Evolutionary conservation across 2,797 vertebrate species (phyloP), one percentile per base, ranked within the genome.

Genomic region (Paratrypauchen microcephalus): DNA sequence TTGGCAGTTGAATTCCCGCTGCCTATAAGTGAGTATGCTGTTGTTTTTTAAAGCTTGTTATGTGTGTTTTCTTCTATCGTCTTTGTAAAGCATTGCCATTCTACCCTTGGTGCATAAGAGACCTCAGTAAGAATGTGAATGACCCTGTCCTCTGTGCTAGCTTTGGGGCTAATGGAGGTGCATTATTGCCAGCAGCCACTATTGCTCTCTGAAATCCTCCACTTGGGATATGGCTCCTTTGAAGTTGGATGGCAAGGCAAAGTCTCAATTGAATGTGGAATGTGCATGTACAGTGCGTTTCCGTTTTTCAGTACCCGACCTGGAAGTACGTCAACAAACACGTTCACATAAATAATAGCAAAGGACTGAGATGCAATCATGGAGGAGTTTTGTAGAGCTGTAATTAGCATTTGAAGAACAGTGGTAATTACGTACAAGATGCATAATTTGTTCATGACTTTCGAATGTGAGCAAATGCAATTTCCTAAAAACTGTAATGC

Each of bases 131-230:
- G 15, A 36, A 52, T 55, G 48, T 23, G 63, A 65, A 50, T 32
- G 48, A 66, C 52, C 32, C 65, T 56, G 21, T 56, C 30, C 54
- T 18, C 15, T 56, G 65, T 55, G 13, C 65, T 23, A 55, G 65
- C 28, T 66, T 36, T 54, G 65, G 28, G 50, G n/a, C 50, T 56
- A 67, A 67, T 56, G 36, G 32, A 66, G 32, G 61, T 55, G 52
- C 6, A 36, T 41, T 56, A 56, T 67, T 41, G 65, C 65, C 50
- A 24, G 32, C 19, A 67, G 65, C 52, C 21, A 16, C 26, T 24
- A 23, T 56, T 23, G 65, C 63, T 28, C 61, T 48, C 60, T 62
- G 60, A 62, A 41, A 62, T 62, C 13, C 23, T 64, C 61, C 41
- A 47, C 52, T 56, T 67, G 50, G 65, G n/a, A 55, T 47, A 26